These are phyloP conservation scores for Pristionchus mayeri DNA, from an alignment of 2,888 invertebrate genomes.

Conservation along the genomic window DNA sequence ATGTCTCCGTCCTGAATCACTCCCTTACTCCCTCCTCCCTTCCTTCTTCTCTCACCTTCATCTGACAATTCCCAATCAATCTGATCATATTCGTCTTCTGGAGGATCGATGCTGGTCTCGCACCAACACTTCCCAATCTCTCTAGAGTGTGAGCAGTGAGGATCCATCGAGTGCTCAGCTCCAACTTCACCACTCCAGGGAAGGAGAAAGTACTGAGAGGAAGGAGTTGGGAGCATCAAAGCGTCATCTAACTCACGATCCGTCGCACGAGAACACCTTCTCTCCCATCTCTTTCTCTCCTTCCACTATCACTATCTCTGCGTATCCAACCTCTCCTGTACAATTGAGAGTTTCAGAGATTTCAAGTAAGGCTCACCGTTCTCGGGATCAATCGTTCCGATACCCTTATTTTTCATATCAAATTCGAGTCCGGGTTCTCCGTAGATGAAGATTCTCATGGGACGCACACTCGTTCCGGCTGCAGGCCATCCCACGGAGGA, in stretches of 20 bases:
- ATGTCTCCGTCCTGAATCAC: constrained; percentile 22
- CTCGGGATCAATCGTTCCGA: not conserved
- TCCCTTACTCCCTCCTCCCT: not conserved
- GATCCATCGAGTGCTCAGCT: constrained; percentile 29
- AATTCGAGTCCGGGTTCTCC: constrained; percentile 29
- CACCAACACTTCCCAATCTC: not conserved
- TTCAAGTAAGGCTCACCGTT: not conserved
- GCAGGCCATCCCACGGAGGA: constrained; percentile 29
- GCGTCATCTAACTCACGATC: not conserved
- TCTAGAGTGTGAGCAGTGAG: not conserved
- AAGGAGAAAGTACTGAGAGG: not conserved
- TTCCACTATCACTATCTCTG: constrained; percentile 14
- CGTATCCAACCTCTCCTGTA: constrained; percentile 24
- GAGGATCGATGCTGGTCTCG: not conserved
- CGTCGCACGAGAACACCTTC: not conserved
- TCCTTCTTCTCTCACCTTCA: constrained; percentile 9
- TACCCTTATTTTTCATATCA: not conserved
- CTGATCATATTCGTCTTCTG: constrained; percentile 30
- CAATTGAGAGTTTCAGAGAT: not conserved
- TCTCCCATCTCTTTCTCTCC: not conserved
- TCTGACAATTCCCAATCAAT: constrained; percentile 9
- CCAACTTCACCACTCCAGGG: not conserved
- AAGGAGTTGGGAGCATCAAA: not conserved
- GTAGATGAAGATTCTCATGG: constrained; percentile 21
- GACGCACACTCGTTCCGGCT: not conserved